Base-by-base conservation (phyloP, 2,113 vertebrate species). In the Cavia porcellus region DNA sequence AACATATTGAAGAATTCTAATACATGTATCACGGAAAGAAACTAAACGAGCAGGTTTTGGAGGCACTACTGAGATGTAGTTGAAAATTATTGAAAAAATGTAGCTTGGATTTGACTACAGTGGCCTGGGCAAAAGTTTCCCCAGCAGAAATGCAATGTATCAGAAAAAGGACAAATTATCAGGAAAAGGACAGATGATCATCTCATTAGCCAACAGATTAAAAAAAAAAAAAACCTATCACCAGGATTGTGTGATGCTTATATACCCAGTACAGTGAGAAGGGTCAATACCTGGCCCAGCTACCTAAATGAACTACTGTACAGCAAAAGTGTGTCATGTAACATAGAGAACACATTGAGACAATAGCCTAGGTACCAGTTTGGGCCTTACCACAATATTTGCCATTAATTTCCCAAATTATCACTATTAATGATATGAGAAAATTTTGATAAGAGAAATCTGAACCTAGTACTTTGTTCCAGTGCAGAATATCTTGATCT, bases 371-470 rank as follows among this genome's bases (percentile, higher is more conserved):
- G 13, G 47, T 24, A 97, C 45, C 30, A 96, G 22, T 28, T 85
- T 81, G 85, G 57, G n/a, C 11, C 50, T 88, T 86, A 92, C 19
- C n/a, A 75, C 30, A 8, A 74, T 24, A 2, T 83, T 96, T n/a
- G 38, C 4, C 66, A 59, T 42, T 19, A 93, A 88, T 70, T 92
- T 47, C 70, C 17, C 93, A 61, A 57, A 74, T 22, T 47, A 89
- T 24, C 77, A 30, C 7, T 50, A 90, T 68, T 66, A 30, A 55
- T 86, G 19, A 52, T 62, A 80, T n/a, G 30, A 93, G 59, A 96
- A 92, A n/a, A 42, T 79, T 24, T 92, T 82, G 7, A 91, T 89
- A 83, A 83, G n/a, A 96, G 19, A 95, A 86, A 84, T 92, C 62
- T 87, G 81, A 84, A 87, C 11, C 28, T 30, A 84, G 32, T 88